These are phyloP conservation scores for Acipenser oxyrinchus DNA, from an alignment of 2,797 vertebrate genomes.

Conservation along the genomic window DNA sequence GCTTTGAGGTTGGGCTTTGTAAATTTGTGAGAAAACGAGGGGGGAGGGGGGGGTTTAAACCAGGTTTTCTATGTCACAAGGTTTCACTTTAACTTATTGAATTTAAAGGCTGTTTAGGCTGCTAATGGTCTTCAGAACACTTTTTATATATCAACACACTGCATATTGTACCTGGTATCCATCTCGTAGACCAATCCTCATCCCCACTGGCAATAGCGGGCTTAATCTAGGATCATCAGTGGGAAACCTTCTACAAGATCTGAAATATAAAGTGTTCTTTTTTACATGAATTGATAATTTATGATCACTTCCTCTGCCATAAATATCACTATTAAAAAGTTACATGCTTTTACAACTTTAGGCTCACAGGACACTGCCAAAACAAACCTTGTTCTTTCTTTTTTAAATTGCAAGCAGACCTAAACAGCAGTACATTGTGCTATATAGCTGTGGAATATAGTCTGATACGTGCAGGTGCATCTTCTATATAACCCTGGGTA, in stretches of 20 bases:
- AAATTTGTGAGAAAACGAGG: too few relatives aligned
- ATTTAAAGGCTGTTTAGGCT: too few relatives aligned
- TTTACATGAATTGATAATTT: constrained; percentile 8
- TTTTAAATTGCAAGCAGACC: constrained; percentile 9
- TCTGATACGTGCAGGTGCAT: too few relatives aligned
- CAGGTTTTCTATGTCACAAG: too few relatives aligned
- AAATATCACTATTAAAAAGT: constrained; percentile 15
- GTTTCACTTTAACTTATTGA: too few relatives aligned
- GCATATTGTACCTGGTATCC: too few relatives aligned
- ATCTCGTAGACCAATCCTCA: too few relatives aligned
- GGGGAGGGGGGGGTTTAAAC: too few relatives aligned
- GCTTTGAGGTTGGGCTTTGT: too few relatives aligned
- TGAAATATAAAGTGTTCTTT: constrained; percentile 10
- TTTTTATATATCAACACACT: too few relatives aligned
- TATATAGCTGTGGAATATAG: neutral
- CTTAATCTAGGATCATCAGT: neutral
- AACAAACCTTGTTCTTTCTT: constrained; percentile 7
- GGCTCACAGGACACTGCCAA: constrained; percentile 12
- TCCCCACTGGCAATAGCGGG: neutral
- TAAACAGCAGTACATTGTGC: neutral
- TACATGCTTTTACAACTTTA: constrained; percentile 10
- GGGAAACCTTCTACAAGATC: neutral
- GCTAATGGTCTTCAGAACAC: too few relatives aligned
- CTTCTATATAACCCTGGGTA: too few relatives aligned
- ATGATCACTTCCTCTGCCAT: constrained; percentile 14